Evolutionary conservation across 2,113 vertebrate genomes (phyloP).

Genomic region (Xenotilapia longispinis): DNA sequence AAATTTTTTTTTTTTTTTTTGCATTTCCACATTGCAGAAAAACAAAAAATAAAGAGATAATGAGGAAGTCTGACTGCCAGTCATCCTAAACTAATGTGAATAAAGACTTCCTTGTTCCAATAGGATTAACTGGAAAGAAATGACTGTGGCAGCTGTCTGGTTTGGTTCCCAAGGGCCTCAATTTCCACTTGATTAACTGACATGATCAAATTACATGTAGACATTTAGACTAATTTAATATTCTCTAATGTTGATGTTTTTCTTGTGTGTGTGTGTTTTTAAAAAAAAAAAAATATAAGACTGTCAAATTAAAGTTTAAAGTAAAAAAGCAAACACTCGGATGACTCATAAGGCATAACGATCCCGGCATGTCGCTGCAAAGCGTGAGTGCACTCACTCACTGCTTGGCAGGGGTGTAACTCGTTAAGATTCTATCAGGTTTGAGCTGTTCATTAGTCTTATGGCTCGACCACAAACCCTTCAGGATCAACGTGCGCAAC

Average conservation of each 20-base stretch:
- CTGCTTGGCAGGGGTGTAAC: neutral
- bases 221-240: neutral
- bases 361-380: neutral
- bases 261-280: neutral
- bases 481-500: neutral
- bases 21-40: neutral
- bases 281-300: accelerated
- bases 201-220: neutral
- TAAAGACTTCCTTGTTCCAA: neutral
- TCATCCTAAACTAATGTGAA: neutral
- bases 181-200: neutral
- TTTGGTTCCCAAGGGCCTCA: neutral
- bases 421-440: neutral
- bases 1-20: neutral
- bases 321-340: neutral
- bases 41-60: neutral
- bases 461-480: neutral
- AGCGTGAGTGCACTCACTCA: neutral
- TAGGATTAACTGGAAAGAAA: slow-evolving; percentile 1
- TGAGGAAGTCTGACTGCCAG: neutral
- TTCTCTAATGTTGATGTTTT: neutral
- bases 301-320: neutral
- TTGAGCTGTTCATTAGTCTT: neutral
- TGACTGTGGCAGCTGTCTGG: slow-evolving; percentile 2
- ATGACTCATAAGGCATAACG: neutral